Evolutionary conservation across 2,113 vertebrate genomes (phyloP), one percentile per base, ranked within the genome.

Genomic region (Catharus minimus): DNA sequence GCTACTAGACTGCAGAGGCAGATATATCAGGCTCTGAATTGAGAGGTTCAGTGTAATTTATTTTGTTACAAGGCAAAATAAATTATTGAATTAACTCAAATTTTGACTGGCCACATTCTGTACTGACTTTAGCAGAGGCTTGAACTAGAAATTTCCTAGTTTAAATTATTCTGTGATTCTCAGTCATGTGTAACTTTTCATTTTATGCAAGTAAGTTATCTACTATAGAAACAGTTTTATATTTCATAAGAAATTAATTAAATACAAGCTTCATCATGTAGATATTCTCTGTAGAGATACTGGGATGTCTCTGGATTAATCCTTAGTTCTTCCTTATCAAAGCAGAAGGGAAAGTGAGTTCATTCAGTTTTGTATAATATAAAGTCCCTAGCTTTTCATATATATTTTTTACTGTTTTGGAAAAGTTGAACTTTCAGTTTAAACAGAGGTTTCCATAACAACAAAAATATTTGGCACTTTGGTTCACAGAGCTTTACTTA

Each of bases 361-460:
- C 52, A 83, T 86, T 83, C 83, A 53, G 15, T 73, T 90, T 83
- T 30, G 3, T 56, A 20, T 49, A n/a, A 44, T 71, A 49, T 33
- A 17, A 44, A 82, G 38, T 81, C 38, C 38, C 58, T 22, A 92
- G 71, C 36, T 91, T 89, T 73, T 79, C 28, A 23, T 71, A 46
- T 57, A 16, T 14, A 5, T 46, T 56, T 82, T 88, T 90, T 53
- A 46, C 53, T 75, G 58, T 32, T 68, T 77, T 85, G 89, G 82
- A 93, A 61, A 89, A 76, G 60, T 18, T 91, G 81, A 93, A 76
- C 62, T 62, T 81, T 75, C 36, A 67, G 65, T 92, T 94, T 75
- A 74, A 84, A 65, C 58, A 53, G 69, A 57, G 47, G 93, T 96
- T 96, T 89, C 94, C 78, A 93, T 92, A 87, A 84, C 87, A 88